These are phyloP conservation scores for Eilema griseolum DNA, from an alignment of 2,888 invertebrate genomes.

Conservation along the genomic window DNA sequence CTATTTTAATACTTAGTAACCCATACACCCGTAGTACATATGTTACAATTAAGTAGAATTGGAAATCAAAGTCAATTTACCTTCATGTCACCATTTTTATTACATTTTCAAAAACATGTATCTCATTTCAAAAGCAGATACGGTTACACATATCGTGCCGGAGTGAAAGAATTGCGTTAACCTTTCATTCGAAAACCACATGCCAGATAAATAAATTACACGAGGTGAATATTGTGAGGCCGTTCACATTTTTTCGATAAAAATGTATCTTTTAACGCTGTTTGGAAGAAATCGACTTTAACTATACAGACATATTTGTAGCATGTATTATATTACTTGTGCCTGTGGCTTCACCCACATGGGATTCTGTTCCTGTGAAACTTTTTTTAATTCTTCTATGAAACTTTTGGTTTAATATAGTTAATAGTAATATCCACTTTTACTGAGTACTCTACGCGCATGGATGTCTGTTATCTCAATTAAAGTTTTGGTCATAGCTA, in stretches of 20 bases:
- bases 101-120: not conserved
- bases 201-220: not conserved
- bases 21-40: not conserved
- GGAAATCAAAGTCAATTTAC: not conserved
- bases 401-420: too few relatives aligned
- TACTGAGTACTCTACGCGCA: too few relatives aligned
- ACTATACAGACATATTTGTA: not conserved
- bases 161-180: not conserved
- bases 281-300: not conserved
- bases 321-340: too few relatives aligned
- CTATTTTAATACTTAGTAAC: too few relatives aligned
- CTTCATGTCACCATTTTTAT: not conserved
- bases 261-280: not conserved
- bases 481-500: too few relatives aligned
- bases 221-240: not conserved
- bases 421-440: too few relatives aligned
- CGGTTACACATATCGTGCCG: not conserved
- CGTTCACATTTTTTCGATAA: not conserved
- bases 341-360: too few relatives aligned
- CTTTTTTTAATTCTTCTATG: too few relatives aligned
- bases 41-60: not conserved
- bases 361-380: too few relatives aligned
- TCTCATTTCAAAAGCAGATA: conserved; percentile 5
- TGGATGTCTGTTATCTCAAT: not conserved
- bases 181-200: not conserved